Conservation (phyloP, 53 echinoderm and acorn worm genomes). For the Hippasteria phrygiana region DNA sequence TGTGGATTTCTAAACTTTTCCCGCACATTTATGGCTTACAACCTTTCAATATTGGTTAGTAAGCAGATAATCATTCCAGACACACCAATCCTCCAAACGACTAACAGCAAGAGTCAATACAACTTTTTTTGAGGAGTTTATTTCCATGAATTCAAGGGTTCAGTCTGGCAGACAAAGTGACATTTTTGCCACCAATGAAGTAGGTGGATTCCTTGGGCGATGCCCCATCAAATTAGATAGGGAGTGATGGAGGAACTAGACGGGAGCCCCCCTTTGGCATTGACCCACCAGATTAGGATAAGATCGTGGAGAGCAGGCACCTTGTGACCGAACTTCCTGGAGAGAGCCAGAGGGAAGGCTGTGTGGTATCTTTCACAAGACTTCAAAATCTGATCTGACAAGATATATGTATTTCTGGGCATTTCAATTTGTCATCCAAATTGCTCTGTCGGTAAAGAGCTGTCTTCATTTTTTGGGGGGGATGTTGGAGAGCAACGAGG, state of each 20-base stretch:
- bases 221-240: neutral
- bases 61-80: no score
- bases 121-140: no score
- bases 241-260: constrained; percentile 24
- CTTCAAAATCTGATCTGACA: neutral
- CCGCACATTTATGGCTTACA: no score
- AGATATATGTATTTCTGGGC: neutral
- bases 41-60: no score
- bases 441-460: no score
- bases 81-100: no score
- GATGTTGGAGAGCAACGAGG: no score
- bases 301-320: neutral
- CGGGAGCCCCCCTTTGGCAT: neutral
- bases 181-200: neutral
- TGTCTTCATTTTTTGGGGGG: neutral
- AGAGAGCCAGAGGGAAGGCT: neutral
- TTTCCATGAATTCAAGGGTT: no score
- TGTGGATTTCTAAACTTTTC: no score
- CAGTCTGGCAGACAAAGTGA: neutral
- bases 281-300: neutral
- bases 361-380: neutral
- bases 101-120: no score
- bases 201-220: neutral
- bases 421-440: neutral
- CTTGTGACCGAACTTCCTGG: neutral